These are phyloP conservation scores for Leucophenga varia DNA, from an alignment of 1,140 invertebrate genomes.

Conservation along the genomic window DNA sequence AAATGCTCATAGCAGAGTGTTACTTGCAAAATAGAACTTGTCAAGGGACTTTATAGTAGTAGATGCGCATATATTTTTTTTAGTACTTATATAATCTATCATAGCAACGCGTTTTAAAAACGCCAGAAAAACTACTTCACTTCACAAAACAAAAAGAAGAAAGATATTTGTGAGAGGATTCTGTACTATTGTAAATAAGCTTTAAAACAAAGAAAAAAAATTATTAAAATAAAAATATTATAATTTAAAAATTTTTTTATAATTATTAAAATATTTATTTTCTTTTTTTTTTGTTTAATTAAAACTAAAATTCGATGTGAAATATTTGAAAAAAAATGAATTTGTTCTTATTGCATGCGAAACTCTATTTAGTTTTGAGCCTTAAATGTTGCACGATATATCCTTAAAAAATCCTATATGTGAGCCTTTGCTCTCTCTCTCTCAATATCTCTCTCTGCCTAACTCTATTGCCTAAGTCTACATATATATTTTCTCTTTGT, in stretches of 20 bases:
- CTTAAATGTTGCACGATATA: constrained; percentile 23
- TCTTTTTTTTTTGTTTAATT: background rate
- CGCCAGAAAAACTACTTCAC: too few species aligned
- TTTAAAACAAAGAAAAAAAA: constrained; percentile 12
- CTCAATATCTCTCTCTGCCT: constrained; percentile 1
- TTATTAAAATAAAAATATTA: background rate
- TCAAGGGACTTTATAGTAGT: too few species aligned
- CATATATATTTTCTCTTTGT: too few species aligned
- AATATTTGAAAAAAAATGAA: constrained; percentile 8
- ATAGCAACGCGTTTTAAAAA: too few species aligned
- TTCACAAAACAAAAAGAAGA: constrained; percentile 32
- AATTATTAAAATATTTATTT: constrained; percentile 7
- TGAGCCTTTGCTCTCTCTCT: background rate
- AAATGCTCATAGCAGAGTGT: too few species aligned
- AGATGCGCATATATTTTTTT: too few species aligned
- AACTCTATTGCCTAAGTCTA: too few species aligned
- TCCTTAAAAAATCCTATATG: constrained; percentile 14
- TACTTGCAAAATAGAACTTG: too few species aligned
- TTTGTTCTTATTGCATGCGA: constrained; percentile 23
- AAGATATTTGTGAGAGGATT: constrained; percentile 49
- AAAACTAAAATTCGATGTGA: background rate
- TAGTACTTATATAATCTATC: too few species aligned
- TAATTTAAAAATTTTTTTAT: background rate
- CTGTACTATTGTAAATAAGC: constrained; percentile 39
- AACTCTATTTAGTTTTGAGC: constrained; percentile 7